Percentiles rank a stretch among this genome's conserved stretches.
phyloP scores from a whole-genome alignment of 2,888 invertebrate genomes.

The Phaonia tiefii region DNA sequence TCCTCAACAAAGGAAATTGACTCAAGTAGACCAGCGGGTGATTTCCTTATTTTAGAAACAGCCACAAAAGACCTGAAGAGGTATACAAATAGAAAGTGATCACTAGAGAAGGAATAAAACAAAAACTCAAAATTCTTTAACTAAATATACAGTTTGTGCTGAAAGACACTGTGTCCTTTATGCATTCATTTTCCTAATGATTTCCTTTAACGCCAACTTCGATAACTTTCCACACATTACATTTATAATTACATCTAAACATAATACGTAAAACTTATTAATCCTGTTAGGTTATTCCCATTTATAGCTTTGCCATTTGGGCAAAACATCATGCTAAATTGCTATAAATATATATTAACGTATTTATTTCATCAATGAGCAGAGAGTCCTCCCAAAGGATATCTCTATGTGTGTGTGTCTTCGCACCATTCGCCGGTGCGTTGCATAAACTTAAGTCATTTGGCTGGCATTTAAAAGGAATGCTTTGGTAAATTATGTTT shows the following conservation, averaged over 20 bases:
- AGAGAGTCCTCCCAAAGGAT: neutral
- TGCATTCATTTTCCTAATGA: neutral
- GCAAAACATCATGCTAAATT: conserved; percentile 43
- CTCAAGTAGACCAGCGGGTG: conserved; percentile 53
- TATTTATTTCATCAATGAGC: neutral
- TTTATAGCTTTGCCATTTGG: neutral
- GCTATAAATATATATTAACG: conserved; percentile 45
- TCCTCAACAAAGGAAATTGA: conserved; percentile 60
- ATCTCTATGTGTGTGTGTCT: conserved; percentile 2
- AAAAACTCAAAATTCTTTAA: conserved; percentile 3
- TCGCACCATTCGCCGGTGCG: neutral
- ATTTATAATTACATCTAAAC: conserved; percentile 6
- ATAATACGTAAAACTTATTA: conserved; percentile 18
- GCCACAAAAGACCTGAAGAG: neutral
- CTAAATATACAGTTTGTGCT: too few relatives aligned
- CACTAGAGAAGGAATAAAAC: conserved; percentile 16
- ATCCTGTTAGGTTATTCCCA: neutral
- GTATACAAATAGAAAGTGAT: neutral
- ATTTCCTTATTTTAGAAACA: conserved; percentile 43
- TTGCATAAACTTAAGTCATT: neutral
- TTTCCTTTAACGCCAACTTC: conserved; percentile 6
- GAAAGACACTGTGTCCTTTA: too few relatives aligned
- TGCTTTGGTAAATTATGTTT: too few relatives aligned
- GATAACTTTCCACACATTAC: neutral
- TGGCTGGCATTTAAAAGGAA: too few relatives aligned